Conservation (phyloP, 2,113 vertebrate genomes). For the Dolichallabes microphthalmus region DNA sequence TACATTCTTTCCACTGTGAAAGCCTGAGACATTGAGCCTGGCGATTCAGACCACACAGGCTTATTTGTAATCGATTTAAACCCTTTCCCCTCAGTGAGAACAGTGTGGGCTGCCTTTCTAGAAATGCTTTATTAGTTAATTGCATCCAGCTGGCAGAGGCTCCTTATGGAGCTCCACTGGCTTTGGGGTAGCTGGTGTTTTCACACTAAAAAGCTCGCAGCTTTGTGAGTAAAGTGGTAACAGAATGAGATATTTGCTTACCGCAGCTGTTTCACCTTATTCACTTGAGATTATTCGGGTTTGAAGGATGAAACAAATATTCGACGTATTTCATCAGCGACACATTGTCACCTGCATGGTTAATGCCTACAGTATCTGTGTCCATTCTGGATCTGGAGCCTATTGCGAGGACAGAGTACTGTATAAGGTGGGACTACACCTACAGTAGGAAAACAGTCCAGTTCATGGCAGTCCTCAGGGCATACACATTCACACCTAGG, state of each 20-base stretch:
- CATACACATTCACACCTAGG: not conserved
- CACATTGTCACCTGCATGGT: not conserved
- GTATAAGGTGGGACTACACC: not conserved
- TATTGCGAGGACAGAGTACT: too few relatives aligned
- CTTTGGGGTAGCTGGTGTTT: not conserved
- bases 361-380: not conserved
- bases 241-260: slow-evolving; percentile 27
- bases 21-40: slow-evolving; percentile 24
- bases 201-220: not conserved
- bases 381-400: not conserved
- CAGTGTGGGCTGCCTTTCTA: slow-evolving; percentile 28
- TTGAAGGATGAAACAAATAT: slow-evolving; percentile 20
- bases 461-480: too few relatives aligned
- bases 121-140: slow-evolving; percentile 43
- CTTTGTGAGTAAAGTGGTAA: not conserved
- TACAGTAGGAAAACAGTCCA: not conserved
- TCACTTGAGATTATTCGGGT: not conserved
- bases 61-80: slow-evolving; percentile 36
- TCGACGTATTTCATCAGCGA: not conserved
- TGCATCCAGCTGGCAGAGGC: slow-evolving; percentile 40
- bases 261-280: not conserved
- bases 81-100: slow-evolving; percentile 4
- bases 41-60: slow-evolving; percentile 37
- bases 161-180: slow-evolving; percentile 19
- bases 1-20: not conserved